Evolutionary conservation across 2,797 vertebrate genomes (phyloP).

Genomic region (Notoglanidium macrostoma): DNA sequence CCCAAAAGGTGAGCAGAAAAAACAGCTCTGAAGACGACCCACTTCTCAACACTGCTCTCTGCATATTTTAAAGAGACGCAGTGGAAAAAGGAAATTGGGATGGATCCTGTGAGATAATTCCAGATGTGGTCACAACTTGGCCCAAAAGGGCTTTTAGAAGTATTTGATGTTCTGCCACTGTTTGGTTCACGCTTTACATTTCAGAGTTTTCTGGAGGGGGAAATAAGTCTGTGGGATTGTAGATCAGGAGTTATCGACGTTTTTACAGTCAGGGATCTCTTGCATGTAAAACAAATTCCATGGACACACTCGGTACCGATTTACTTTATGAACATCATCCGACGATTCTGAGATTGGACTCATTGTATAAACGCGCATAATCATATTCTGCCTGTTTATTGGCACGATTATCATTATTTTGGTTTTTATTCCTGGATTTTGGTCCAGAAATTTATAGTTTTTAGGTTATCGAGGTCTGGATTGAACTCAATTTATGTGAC

Average conservation of each 20-base stretch:
- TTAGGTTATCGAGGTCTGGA: not conserved
- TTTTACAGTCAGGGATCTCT: not conserved
- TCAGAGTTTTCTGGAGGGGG: not conserved
- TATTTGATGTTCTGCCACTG: constrained; percentile 27
- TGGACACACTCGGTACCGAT: not conserved
- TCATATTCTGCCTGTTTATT: not conserved
- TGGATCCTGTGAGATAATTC: constrained; percentile 26
- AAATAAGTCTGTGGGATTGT: not conserved
- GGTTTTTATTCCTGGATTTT: not conserved
- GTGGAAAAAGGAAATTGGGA: not conserved
- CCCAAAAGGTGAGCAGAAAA: not conserved
- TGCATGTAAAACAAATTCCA: not conserved
- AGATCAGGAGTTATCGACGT: not conserved
- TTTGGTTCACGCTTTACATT: constrained; percentile 5
- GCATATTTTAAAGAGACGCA: constrained; percentile 18
- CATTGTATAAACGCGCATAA: not conserved
- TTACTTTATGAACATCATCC: not conserved
- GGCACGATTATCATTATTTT: no score
- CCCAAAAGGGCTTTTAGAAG: not conserved
- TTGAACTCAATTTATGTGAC: not conserved
- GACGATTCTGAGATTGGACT: not conserved
- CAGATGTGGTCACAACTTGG: constrained; percentile 27
- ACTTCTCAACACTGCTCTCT: constrained; percentile 41
- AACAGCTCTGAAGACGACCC: constrained; percentile 36
- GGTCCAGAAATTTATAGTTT: not conserved